These are phyloP conservation scores for Pleuronectes platessa DNA, from an alignment of 2,113 vertebrate genomes.

Conservation along the genomic window DNA sequence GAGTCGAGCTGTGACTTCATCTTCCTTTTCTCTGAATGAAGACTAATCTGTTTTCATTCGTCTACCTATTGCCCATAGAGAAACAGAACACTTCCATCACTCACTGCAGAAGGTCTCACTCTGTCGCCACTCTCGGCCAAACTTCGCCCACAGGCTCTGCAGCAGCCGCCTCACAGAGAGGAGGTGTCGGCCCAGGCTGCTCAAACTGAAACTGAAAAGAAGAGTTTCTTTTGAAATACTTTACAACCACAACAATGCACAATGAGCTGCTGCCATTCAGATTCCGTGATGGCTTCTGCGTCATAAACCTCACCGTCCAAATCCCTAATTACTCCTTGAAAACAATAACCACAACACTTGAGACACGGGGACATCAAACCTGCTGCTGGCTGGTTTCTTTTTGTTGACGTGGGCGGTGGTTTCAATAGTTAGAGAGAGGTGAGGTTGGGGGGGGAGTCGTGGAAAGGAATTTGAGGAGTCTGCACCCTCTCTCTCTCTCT, in stretches of 20 bases:
- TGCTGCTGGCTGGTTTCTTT: not conserved
- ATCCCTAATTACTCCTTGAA: not conserved
- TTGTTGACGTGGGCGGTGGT: not conserved
- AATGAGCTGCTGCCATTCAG: constrained; percentile 17
- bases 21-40: constrained; percentile 4
- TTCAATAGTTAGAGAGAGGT: constrained; percentile 2
- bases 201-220: constrained; percentile 39
- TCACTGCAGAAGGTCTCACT: constrained; percentile 16
- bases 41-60: constrained; percentile 2
- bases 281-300: constrained; percentile 22
- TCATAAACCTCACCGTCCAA: constrained; percentile 16
- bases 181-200: not conserved
- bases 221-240: not conserved
- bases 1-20: not conserved
- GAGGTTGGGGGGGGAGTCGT: constrained; percentile 6
- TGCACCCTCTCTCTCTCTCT: constrained; percentile 27
- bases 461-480: constrained; percentile 42
- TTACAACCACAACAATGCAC: constrained; percentile 21
- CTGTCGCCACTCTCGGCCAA: constrained; percentile 29
- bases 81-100: constrained; percentile 16
- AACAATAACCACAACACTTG: not conserved
- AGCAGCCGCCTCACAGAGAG: constrained; percentile 10
- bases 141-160: constrained; percentile 28
- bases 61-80: not conserved
- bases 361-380: not conserved